Evolutionary conservation across 2,797 vertebrate species (phyloP).

Genomic region (Hapalemur alaotrensis): DNA sequence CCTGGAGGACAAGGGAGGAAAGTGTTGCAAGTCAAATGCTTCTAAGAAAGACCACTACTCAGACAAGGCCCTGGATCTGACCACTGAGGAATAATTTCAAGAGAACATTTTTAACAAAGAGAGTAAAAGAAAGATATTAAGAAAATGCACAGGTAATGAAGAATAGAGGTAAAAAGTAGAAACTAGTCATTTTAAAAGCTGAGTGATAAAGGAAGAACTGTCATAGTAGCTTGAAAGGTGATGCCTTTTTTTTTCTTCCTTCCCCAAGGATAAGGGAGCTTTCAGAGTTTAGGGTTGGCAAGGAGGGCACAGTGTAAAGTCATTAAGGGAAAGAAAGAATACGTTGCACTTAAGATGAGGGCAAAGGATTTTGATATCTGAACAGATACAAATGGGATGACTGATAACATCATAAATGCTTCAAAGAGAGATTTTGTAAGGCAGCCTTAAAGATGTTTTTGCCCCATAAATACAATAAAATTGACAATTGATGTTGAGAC

Average conservation of each 20-base stretch:
- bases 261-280: not conserved
- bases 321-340: not conserved
- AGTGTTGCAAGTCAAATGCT: not conserved
- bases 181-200: not conserved
- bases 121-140: not conserved
- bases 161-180: not conserved
- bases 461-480: not conserved
- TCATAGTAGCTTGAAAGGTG: not conserved
- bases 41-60: not conserved
- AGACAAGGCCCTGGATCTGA: not conserved
- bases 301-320: not conserved
- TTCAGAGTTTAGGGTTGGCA: not conserved
- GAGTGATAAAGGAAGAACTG: not conserved
- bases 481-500: not conserved
- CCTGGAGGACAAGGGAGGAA: not conserved
- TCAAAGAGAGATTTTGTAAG: not conserved
- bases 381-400: not conserved
- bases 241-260: not conserved
- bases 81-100: not conserved
- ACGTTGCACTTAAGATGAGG: not conserved
- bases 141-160: not conserved
- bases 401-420: slow-evolving; percentile 1
- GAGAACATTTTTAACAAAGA: not conserved
- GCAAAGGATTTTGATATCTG: not conserved
- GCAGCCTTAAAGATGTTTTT: not conserved